phyloP scores from a whole-genome alignment of 2,888 invertebrate species.

The Antitype chi region DNA sequence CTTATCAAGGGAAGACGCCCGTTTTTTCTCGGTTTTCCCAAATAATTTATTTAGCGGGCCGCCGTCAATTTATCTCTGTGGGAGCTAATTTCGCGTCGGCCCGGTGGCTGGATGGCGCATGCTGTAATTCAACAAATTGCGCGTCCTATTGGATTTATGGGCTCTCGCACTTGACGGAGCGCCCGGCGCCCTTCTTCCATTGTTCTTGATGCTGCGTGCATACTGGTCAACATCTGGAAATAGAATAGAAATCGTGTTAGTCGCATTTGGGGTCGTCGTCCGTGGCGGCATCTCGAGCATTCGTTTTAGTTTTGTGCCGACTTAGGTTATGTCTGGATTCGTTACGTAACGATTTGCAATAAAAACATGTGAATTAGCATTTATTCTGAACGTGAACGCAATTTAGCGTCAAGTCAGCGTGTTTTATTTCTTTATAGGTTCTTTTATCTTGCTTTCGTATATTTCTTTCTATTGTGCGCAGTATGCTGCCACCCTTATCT shows the following conservation, averaged over 20 bases:
- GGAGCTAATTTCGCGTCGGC: slow-evolving; percentile 90
- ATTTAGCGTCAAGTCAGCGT: slow-evolving; percentile 32
- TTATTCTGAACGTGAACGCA: slow-evolving; percentile 29
- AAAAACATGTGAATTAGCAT: slow-evolving; percentile 51
- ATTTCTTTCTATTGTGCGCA: slow-evolving; percentile 36
- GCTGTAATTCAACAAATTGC: slow-evolving; percentile 91
- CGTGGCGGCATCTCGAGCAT: slow-evolving; percentile 55
- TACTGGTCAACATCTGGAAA: slow-evolving; percentile 78
- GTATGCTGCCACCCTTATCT: slow-evolving; percentile 70
- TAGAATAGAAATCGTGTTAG: slow-evolving; percentile 70
- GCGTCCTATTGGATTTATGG: slow-evolving; percentile 89
- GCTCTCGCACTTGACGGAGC: slow-evolving; percentile 88
- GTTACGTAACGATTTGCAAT: slow-evolving; percentile 61
- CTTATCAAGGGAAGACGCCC: slow-evolving; percentile 90
- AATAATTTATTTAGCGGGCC: slow-evolving; percentile 90
- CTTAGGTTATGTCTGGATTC: slow-evolving; percentile 56
- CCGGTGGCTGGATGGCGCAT: slow-evolving; percentile 90
- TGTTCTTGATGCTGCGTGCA: slow-evolving; percentile 83
- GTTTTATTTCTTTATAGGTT: slow-evolving; percentile 32
- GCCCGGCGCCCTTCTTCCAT: slow-evolving; percentile 85
- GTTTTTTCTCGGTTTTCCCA: slow-evolving; percentile 91
- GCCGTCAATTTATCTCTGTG: slow-evolving; percentile 90
- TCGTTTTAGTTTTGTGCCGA: slow-evolving; percentile 59
- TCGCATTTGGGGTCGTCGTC: slow-evolving; percentile 64
- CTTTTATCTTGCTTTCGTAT: slow-evolving; percentile 9